Conservation (phyloP, 2,888 invertebrate species). For the Orchesellides sinensis region DNA sequence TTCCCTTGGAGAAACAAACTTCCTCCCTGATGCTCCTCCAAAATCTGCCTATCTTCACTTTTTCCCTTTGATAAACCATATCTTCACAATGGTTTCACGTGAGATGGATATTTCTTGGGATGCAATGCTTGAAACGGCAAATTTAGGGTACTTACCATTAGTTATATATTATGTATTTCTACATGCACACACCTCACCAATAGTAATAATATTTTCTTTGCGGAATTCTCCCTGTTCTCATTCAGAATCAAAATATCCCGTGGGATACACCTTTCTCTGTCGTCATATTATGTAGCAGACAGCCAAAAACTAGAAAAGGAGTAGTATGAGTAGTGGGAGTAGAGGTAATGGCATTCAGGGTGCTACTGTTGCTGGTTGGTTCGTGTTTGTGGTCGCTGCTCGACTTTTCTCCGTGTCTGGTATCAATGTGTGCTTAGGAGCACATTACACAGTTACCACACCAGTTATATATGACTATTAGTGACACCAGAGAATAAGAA, state of each 20-base stretch:
- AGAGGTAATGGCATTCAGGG: neutral
- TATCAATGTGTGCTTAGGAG: slow-evolving; percentile 36
- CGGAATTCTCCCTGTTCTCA: slow-evolving; percentile 28
- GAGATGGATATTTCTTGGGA: too few relatives aligned
- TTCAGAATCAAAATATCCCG: slow-evolving; percentile 29
- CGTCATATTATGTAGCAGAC: slow-evolving; percentile 16
- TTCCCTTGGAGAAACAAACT: too few relatives aligned
- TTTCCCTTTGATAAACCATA: too few relatives aligned
- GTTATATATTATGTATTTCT: too few relatives aligned
- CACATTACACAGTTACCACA: slow-evolving; percentile 56
- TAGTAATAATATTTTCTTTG: slow-evolving; percentile 25
- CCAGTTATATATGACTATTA: slow-evolving; percentile 32
- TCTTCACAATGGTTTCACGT: too few relatives aligned
- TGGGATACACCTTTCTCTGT: slow-evolving; percentile 47
- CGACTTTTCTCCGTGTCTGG: neutral
- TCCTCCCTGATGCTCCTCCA: neutral
- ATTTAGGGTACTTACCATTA: too few relatives aligned
- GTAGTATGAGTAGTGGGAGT: neutral
- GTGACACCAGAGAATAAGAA: slow-evolving; percentile 8
- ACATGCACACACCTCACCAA: too few relatives aligned
- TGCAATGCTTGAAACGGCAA: too few relatives aligned
- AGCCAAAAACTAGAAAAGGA: slow-evolving; percentile 15
- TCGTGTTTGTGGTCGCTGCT: slow-evolving; percentile 28
- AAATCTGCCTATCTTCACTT: neutral
- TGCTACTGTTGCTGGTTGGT: slow-evolving; percentile 28